Base-by-base conservation (phyloP, 2,113 vertebrate genomes). In the Ceyx melanurus region DNA sequence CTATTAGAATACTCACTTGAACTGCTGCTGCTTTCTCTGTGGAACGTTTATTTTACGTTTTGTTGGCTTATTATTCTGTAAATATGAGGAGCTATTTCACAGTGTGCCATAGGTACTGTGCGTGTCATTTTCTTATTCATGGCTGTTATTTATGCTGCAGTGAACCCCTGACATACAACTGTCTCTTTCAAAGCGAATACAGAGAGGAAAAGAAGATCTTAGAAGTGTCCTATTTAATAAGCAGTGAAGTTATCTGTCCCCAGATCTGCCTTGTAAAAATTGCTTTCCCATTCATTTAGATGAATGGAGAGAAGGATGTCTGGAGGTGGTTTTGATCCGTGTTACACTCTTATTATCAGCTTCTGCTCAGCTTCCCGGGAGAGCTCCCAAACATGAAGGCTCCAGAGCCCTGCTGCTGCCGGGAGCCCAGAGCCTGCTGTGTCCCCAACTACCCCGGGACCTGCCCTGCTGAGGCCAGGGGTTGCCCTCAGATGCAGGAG, bases 371-470 rank as follows among this genome's bases (percentile, higher is more conserved):
- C 65, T 51, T 45, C 84, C 64, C 1, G 0, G 70, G 70, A 57
- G 81, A 81, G 50, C 46, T 76, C 33, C 45, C 0, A 1, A 33
- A 2, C 22, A 16, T 2, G 11, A 29, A 37, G 50, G 56, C 26
- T 78, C 42, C 0, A 2, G 42, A 84, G 46, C 53, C n/a, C 14
- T 4, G 1, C 13, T 43, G 85, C 5, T 0, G 0, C 60, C 11
- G 84, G 51, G 77, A 86, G 46, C 37, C 14, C 25, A 0, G 4
- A 64, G 7, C 60, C 28, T 56, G 71, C 53, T 5, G 80, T 10
- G 76, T 74, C 15, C 33, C 13, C 0, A 0, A 1, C 0, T 21
- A 40, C 6, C 48, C 0, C 0, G 37, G 72, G 48, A 22, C 31
- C 20, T 72, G 73, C 88, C 66, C 88, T 37, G 48, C 72, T 1